These are phyloP conservation scores for Styela clava DNA, from an alignment of 23 tunicate species.

Conservation along the genomic window DNA sequence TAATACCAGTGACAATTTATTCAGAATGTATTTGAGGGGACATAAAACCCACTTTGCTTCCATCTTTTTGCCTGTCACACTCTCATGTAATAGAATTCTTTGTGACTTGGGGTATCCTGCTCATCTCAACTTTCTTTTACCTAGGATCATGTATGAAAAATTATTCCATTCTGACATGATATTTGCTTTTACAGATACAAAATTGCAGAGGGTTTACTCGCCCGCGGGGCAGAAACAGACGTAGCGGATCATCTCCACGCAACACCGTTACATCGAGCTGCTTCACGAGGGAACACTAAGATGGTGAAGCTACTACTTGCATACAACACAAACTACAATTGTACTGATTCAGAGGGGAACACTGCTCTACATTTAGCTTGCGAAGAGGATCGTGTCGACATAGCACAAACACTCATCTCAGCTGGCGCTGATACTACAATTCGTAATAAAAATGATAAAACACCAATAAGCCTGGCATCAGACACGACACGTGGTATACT, in stretches of 20 bases:
- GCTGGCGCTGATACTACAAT: constrained; percentile 82
- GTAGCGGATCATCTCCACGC: constrained; percentile 53
- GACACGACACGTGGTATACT: constrained; percentile 56
- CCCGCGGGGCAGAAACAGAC: constrained; percentile 93
- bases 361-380: constrained; percentile 91
- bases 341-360: constrained; percentile 78
- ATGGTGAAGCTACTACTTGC: constrained; percentile 75
- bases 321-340: constrained; percentile 62
- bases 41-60: too few relatives aligned
- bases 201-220: constrained; percentile 64
- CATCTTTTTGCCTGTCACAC: too few relatives aligned
- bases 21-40: too few relatives aligned
- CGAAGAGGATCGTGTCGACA: constrained; percentile 60
- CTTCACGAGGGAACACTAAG: constrained; percentile 83
- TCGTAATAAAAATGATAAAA: constrained; percentile 69
- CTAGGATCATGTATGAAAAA: too few relatives aligned
- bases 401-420: constrained; percentile 49
- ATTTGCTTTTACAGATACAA: constrained; percentile 50
- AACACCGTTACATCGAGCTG: constrained; percentile 88
- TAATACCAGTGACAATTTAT: too few relatives aligned
- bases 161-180: too few relatives aligned
- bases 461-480: constrained; percentile 78
- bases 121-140: too few relatives aligned
- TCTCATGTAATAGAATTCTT: too few relatives aligned
- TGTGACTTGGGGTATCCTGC: too few relatives aligned